Evolutionary conservation across 2,797 vertebrate genomes (phyloP).

Genomic region (Leptodactylus fallax): DNA sequence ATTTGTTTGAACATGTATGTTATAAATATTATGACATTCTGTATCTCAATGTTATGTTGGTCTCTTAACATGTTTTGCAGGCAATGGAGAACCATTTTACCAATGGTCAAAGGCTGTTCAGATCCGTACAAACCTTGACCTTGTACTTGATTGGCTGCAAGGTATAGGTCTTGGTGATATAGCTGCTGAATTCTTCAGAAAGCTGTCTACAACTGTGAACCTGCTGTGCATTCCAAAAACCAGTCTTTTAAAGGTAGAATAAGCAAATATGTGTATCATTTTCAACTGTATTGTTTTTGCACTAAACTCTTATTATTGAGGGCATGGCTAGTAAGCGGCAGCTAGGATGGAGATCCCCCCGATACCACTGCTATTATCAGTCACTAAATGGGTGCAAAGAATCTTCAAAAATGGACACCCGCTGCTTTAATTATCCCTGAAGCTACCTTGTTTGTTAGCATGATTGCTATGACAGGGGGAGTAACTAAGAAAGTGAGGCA

Average conservation of each 20-base stretch:
- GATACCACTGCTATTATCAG: too few relatives aligned
- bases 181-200: conserved; percentile 90
- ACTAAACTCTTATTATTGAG: neutral
- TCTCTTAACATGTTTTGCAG: conserved; percentile 61
- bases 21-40: too few relatives aligned
- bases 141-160: conserved; percentile 92
- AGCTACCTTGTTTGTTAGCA: too few relatives aligned
- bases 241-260: conserved; percentile 86
- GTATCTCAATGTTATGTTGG: neutral
- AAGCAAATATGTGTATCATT: neutral
- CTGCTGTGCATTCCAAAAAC: conserved; percentile 91
- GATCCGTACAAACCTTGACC: conserved; percentile 90
- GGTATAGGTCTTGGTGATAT: conserved; percentile 91
- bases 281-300: neutral
- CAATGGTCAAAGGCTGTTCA: conserved; percentile 93
- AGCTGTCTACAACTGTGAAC: conserved; percentile 90
- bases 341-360: neutral
- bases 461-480: too few relatives aligned
- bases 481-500: too few relatives aligned
- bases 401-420: too few relatives aligned
- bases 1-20: too few relatives aligned
- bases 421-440: too few relatives aligned
- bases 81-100: conserved; percentile 82
- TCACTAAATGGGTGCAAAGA: too few relatives aligned
- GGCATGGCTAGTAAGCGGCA: neutral